phyloP scores from a whole-genome alignment of 2,888 invertebrate species.

The Acholoe squamosa region DNA sequence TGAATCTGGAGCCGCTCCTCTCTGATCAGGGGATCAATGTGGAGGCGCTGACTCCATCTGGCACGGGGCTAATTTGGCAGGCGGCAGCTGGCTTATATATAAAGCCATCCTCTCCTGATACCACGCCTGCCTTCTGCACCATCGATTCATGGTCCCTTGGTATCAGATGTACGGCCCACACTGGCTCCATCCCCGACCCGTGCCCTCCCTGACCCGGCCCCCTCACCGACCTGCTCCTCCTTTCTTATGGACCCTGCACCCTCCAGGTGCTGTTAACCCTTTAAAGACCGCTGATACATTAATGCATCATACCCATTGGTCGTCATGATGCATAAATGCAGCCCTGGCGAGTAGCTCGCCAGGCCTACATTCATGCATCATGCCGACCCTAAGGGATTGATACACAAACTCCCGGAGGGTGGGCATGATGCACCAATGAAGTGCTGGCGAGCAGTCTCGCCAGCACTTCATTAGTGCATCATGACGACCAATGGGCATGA shows the following conservation, averaged over 20 bases:
- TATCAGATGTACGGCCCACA: not conserved
- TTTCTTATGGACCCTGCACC: not conserved
- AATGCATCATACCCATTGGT: too few relatives aligned
- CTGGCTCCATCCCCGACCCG: not conserved
- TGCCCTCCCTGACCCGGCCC: not conserved
- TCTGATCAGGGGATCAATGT: conserved; percentile 31
- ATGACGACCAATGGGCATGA: too few relatives aligned
- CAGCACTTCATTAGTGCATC: too few relatives aligned
- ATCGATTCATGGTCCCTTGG: not conserved
- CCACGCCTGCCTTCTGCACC: not conserved
- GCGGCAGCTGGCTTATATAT: conserved; percentile 16
- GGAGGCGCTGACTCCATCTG: conserved; percentile 41
- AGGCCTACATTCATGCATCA: too few relatives aligned
- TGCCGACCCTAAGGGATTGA: too few relatives aligned
- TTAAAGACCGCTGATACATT: too few relatives aligned
- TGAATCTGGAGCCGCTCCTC: not conserved
- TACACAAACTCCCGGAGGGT: too few relatives aligned
- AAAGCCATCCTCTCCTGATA: not conserved
- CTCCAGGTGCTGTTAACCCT: not conserved
- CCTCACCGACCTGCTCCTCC: not conserved
- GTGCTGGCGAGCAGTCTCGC: too few relatives aligned
- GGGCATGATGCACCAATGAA: too few relatives aligned
- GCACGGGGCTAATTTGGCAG: conserved; percentile 50
- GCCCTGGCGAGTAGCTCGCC: too few relatives aligned
- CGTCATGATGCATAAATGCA: too few relatives aligned